Base-by-base conservation (phyloP, 2,888 invertebrate genomes). In the Aphodius granarius region DNA sequence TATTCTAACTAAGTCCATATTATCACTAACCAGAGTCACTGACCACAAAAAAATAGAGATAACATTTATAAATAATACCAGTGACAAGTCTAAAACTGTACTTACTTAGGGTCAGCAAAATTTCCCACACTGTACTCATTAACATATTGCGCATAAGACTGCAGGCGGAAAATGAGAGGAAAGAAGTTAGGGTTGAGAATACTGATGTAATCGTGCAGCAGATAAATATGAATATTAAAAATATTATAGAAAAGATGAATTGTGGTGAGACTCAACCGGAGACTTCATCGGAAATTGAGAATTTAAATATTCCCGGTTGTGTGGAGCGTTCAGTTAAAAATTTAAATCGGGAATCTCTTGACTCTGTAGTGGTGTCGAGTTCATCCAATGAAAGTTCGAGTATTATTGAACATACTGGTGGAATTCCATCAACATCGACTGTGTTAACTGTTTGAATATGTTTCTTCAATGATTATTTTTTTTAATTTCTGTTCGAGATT, bases 141-240 rank as follows among this genome's bases (percentile, higher is more conserved):
- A 70, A 97, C 97, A 86, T 97, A 98, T 13, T 95, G 92, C 70
- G 97, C 96, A 88, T 97, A 98, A 0, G 97, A 96, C 2, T 43
- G 6, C 6, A 1, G 43, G 13, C 9, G 6, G 43, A 1, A 43
- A 43, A 3, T 43, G 9, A 13, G 43, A 43, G 13, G 43, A 43
- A 43, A 43, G 2, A 43, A 43, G 13, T 13, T 43, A 43, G 13
- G 6, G 13, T 43, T 6, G 43, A 43, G 13, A 43, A 43, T 43
- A 43, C 43, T 6, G 43, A 43, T 1, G 43, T 43, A 43, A 43
- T 43, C 43, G 43, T 43, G 13, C 43, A 43, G 43, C 43, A 43
- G 43, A 43, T 43, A 43, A 43, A 43, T 43, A 43, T 9, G 43
- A 43, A 43, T 13, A 43, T 43, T 43, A 43, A 43, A 43, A 43